Evolutionary conservation across 2,888 invertebrate species (phyloP), one percentile per base, ranked within the genome.

Genomic region (Drosophila glabriapex): DNA sequence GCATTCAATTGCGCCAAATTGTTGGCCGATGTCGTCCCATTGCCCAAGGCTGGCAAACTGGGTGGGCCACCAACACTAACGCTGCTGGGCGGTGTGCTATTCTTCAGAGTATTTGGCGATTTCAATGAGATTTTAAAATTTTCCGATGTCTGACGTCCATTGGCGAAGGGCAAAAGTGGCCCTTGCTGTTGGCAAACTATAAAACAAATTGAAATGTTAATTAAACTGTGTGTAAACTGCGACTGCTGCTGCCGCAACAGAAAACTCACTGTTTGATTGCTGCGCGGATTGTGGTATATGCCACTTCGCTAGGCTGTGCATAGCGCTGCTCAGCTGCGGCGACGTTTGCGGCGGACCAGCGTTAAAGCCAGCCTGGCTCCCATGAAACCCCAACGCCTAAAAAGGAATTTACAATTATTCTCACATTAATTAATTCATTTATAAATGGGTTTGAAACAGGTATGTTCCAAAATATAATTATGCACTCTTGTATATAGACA

Each of bases 231-330:
- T 43, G 16, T 28, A 14, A 25, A 25, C 25, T 25, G 16, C 25
- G 25, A 46, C 46, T 46, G 25, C 25, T 46, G 55, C 19, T 58
- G 29, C 4, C 19, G 53, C 19, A 39, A 25, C 16, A 25, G 16
- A 19, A 33, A 6, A 63, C 83, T 91, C 65, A 94, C 95, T 95
- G 89, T 94, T 93, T 76, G 92, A 90, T 84, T 93, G 92, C 81
- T 93, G 93, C 68, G 92, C 93, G 55, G 93, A 93, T 87, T 94
- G 94, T 71, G 93, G 97, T 85, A 96, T 96, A 93, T 97, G 97
- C 97, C 97, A 97, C 92, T 96, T 96, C 89, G 95, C 95, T 78
- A 92, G 90, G 66, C 88, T 86, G 54, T 91, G 89, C 89, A 93
- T 92, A 60, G 87, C 83, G 73, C 80, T 85, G 68, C 86, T 89